Evolutionary conservation across 1,140 invertebrate genomes (phyloP).

Genomic region (Samia ricini): DNA sequence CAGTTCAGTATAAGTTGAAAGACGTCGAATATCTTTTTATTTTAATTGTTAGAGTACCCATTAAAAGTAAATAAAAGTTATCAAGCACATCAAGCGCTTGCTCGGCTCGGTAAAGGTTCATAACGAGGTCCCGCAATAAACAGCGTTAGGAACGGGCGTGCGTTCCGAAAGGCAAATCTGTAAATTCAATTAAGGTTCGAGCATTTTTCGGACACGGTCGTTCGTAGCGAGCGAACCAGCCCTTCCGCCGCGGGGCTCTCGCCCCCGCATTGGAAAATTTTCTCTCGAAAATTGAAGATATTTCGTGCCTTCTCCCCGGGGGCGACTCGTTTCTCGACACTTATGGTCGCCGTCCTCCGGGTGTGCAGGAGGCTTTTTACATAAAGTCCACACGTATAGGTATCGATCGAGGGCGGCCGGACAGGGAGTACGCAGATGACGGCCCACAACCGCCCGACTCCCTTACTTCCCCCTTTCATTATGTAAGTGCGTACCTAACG

Average conservation of each 20-base stretch:
- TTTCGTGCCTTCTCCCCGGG: constrained; percentile 68
- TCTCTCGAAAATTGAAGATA: constrained; percentile 77
- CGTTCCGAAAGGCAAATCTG: constrained; percentile 70
- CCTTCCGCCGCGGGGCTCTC: constrained; percentile 62
- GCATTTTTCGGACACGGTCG: constrained; percentile 70
- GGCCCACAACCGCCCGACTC: constrained; percentile 40
- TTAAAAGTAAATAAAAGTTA: constrained; percentile 24
- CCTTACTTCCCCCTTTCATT: constrained; percentile 71
- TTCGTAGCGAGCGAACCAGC: constrained; percentile 53
- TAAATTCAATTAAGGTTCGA: constrained; percentile 72
- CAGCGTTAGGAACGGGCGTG: constrained; percentile 43
- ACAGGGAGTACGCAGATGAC: constrained; percentile 74
- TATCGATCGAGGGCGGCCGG: constrained; percentile 73
- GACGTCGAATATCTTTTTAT: neutral
- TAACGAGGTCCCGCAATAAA: constrained; percentile 52
- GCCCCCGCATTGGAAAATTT: constrained; percentile 75
- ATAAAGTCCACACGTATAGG: constrained; percentile 76
- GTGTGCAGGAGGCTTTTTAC: constrained; percentile 75
- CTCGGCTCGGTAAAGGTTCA: constrained; percentile 37
- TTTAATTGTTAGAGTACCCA: neutral
- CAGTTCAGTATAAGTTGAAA: no score
- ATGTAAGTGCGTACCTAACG: constrained; percentile 74
- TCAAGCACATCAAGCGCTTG: constrained; percentile 16
- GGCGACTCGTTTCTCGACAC: constrained; percentile 74
- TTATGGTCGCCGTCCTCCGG: constrained; percentile 72